Conservation (phyloP, 2,113 vertebrate genomes). For the Amphilophus citrinellus region DNA sequence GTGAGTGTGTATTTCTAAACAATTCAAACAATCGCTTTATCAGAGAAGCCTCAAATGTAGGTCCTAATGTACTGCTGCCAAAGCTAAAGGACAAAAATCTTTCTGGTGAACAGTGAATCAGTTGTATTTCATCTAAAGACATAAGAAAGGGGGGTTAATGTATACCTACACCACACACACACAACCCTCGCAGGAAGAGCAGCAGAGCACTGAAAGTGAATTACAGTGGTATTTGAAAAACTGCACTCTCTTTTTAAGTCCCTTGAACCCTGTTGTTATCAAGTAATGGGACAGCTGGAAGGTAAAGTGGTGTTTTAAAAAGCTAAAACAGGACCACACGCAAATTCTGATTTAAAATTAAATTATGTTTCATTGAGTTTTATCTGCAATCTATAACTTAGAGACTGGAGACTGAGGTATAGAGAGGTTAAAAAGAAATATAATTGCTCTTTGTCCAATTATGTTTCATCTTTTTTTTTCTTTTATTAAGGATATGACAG, state of each 20-base stretch:
- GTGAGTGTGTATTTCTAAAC: background rate
- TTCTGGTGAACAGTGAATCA: background rate
- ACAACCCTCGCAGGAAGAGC: background rate
- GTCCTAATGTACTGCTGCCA: background rate
- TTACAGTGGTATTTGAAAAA: slow-evolving; percentile 30
- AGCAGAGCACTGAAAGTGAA: slow-evolving; percentile 2
- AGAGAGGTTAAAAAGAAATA: background rate
- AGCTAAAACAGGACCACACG: slow-evolving; percentile 32
- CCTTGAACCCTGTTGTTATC: slow-evolving; percentile 49
- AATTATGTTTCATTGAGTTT: background rate
- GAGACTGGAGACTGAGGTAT: background rate
- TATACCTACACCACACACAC: background rate
- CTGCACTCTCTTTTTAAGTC: slow-evolving; percentile 30
- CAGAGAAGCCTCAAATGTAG: background rate
- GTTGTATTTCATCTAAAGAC: background rate
- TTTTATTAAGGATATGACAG: background rate
- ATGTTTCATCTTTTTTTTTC: background rate
- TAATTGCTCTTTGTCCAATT: background rate
- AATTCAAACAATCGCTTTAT: background rate
- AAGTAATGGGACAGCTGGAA: slow-evolving; percentile 34
- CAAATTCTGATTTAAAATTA: background rate
- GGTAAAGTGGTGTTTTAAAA: slow-evolving; percentile 29
- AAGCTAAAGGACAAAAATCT: background rate
- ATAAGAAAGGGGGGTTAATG: background rate
- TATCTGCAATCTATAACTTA: background rate